Percentiles rank a stretch among this genome's conserved stretches.
Conservation (phyloP, 1,140 invertebrate species). For the Drosophila bifasciata region DNA sequence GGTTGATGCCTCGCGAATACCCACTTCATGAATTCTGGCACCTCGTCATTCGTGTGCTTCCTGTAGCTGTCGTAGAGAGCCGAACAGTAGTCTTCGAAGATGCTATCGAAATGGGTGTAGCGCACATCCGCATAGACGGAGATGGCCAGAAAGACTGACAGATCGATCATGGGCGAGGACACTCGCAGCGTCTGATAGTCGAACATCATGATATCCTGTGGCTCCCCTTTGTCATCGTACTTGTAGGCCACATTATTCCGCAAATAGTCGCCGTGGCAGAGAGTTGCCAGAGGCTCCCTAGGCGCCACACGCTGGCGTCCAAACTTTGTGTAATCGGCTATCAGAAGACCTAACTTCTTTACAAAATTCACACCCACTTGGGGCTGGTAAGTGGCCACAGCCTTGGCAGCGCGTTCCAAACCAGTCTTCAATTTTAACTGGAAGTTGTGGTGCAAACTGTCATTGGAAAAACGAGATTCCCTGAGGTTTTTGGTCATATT, state of each 20-base stretch:
- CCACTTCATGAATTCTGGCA: slow-evolving; percentile 67
- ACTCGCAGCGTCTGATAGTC: slow-evolving; percentile 78
- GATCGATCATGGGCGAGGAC: slow-evolving; percentile 79
- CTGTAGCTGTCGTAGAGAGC: slow-evolving; percentile 48
- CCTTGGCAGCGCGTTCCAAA: slow-evolving; percentile 23
- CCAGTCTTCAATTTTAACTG: slow-evolving; percentile 10
- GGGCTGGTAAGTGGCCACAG: slow-evolving; percentile 43
- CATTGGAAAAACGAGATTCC: slow-evolving; percentile 57
- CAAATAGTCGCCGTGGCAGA: slow-evolving; percentile 80
- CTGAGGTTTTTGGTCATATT: slow-evolving; percentile 37
- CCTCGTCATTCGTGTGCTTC: slow-evolving; percentile 15
- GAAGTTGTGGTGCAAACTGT: slow-evolving; percentile 30
- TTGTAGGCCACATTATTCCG: slow-evolving; percentile 79
- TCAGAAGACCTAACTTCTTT: slow-evolving; percentile 27
- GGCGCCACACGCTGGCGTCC: slow-evolving; percentile 57
- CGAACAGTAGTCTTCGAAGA: slow-evolving; percentile 71
- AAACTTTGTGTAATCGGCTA: slow-evolving; percentile 35
- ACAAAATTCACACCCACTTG: slow-evolving; percentile 63
- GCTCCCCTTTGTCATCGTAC: slow-evolving; percentile 50
- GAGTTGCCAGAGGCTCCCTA: slow-evolving; percentile 66
- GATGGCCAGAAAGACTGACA: slow-evolving; percentile 59
- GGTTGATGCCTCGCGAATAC: neutral
- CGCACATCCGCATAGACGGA: slow-evolving; percentile 67
- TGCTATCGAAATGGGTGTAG: slow-evolving; percentile 55
- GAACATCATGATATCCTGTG: slow-evolving; percentile 78